Evolutionary conservation across 1,140 invertebrate species (phyloP), one percentile per base, ranked within the genome.

Genomic region (Bombus ignitus): DNA sequence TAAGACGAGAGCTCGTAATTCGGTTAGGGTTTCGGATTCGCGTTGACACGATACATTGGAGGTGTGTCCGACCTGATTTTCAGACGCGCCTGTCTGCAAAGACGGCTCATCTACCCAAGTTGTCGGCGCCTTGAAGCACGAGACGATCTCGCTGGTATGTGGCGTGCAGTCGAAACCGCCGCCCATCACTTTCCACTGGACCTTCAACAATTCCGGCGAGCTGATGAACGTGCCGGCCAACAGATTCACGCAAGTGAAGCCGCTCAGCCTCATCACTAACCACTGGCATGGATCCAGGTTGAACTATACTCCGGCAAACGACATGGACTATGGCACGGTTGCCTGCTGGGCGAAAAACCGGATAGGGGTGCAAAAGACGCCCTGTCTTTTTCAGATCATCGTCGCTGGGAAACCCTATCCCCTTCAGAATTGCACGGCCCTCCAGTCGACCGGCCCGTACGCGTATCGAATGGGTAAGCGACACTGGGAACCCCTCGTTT

Each of bases 291-390:
- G 97, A 47, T 98, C 97, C 35, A 96, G 97, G 12, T 94, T 98
- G 37, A 98, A 98, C 92, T 98, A 98, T 93, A 98, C 98, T 1
- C 98, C 98, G 2, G 96, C 96, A 18, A 97, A 96, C 9, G 98
- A 98, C 93, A 96, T 98, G 94, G 98, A 98, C 93, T 98, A 98
- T 92, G 98, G 98, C 32, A 98, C 97, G 18, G 95, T 98, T 2
- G 97, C 97, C 18, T 99, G 98, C 92, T 98, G 97, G 96, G 98
- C 97, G 1, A 96, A 96, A 86, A 98, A 98, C 94, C 96, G 96
- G 28, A 97, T 98, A 68, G 98, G 98, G 9, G 95, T 96, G 83
- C 98, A 98, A 94, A 97, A 97, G 92, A 96, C 97, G 39, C 98
- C 98, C 22, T 99, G 98, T 93, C 95, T 98, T 75, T 98, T 98